These are phyloP conservation scores for Macrosoma leucophasiata DNA, from an alignment of 2,888 invertebrate genomes.

Conservation along the genomic window DNA sequence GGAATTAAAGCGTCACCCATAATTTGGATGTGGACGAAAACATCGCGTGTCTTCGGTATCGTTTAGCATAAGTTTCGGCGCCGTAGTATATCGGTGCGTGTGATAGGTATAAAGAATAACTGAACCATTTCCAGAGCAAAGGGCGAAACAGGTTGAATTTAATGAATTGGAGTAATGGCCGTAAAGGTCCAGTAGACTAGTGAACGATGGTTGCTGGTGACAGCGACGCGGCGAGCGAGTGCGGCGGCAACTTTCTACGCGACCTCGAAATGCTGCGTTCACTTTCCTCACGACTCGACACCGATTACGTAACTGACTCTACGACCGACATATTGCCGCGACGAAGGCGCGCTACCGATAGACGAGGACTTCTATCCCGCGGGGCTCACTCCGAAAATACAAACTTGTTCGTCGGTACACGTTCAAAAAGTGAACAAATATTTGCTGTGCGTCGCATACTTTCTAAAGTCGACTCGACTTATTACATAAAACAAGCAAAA, in stretches of 20 bases:
- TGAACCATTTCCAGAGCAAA: slow-evolving; percentile 1
- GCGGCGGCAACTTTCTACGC: slow-evolving; percentile 68
- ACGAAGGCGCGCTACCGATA: slow-evolving; percentile 35
- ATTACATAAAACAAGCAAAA: slow-evolving; percentile 5
- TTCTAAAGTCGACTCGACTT: background rate
- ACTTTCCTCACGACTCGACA: slow-evolving; percentile 69
- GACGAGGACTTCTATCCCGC: slow-evolving; percentile 26
- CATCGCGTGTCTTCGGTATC: slow-evolving; percentile 36
- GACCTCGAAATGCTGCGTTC: slow-evolving; percentile 74
- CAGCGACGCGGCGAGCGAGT: slow-evolving; percentile 39
- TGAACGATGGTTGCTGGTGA: slow-evolving; percentile 32
- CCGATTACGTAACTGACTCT: slow-evolving; percentile 67
- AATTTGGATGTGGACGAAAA: slow-evolving; percentile 27
- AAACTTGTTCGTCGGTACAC: slow-evolving; percentile 28
- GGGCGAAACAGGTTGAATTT: slow-evolving; percentile 6
- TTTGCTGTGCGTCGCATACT: background rate
- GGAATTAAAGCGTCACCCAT: slow-evolving; percentile 37
- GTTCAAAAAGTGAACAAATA: slow-evolving; percentile 14
- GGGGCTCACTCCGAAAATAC: slow-evolving; percentile 31
- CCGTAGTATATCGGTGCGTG: slow-evolving; percentile 1
- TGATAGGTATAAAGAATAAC: background rate
- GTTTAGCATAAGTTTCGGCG: slow-evolving; percentile 25
- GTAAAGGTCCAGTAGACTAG: slow-evolving; percentile 31
- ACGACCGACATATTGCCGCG: slow-evolving; percentile 60
- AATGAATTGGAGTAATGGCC: slow-evolving; percentile 21